phyloP scores from a whole-genome alignment of 2,797 vertebrate species.

The Picus viridis region DNA sequence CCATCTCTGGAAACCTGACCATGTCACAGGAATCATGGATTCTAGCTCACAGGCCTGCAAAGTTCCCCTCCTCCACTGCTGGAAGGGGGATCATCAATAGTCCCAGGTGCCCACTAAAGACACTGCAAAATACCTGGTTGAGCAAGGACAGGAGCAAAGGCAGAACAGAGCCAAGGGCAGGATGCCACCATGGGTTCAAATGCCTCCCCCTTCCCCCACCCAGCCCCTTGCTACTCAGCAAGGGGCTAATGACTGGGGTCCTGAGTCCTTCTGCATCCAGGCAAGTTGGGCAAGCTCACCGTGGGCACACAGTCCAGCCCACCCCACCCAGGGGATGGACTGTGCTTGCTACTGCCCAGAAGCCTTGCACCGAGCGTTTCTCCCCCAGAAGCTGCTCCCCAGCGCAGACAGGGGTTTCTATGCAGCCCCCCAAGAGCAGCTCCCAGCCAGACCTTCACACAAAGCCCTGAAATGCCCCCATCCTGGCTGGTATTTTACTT shows the following conservation, averaged over 20 bases:
- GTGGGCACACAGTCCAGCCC: background rate
- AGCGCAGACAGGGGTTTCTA: background rate
- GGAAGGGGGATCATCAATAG: background rate
- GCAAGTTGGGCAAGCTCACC: background rate
- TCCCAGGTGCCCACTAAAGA: background rate
- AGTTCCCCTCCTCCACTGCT: background rate
- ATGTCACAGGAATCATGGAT: fast-evolving
- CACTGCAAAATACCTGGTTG: background rate
- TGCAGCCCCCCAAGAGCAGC: fast-evolving
- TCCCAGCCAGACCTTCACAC: background rate
- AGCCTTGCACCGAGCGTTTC: fast-evolving
- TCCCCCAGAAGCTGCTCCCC: background rate
- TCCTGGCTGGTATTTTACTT: background rate
- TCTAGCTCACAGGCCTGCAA: background rate
- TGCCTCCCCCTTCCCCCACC: background rate
- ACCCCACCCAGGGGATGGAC: background rate
- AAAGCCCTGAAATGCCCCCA: background rate
- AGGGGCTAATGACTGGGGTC: background rate
- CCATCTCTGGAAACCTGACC: background rate
- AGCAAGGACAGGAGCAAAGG: fast-evolving
- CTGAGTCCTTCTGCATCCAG: background rate
- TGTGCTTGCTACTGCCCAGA: fast-evolving
- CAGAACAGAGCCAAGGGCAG: background rate
- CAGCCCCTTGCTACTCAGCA: fast-evolving
- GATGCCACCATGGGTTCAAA: fast-evolving